Evolutionary conservation across 2,797 vertebrate species (phyloP).

Genomic region (Picus viridis): DNA sequence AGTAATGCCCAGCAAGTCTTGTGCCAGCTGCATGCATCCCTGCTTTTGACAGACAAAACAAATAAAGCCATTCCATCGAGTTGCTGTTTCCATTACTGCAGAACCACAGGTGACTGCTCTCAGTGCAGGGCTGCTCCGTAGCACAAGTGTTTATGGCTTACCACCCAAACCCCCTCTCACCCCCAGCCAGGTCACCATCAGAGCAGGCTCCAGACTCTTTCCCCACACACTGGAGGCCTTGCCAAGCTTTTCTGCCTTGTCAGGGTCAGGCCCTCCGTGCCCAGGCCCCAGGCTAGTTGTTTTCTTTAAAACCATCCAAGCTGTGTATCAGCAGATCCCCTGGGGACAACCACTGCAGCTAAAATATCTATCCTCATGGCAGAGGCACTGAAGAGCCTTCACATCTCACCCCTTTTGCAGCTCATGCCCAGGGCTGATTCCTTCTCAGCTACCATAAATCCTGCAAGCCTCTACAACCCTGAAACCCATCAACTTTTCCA

Average conservation of each 20-base stretch:
- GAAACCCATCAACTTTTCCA: not conserved
- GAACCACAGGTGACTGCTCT: not conserved
- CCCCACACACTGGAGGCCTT: not conserved
- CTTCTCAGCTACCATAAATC: not conserved
- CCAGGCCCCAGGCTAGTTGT: not conserved
- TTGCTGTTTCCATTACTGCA: not conserved
- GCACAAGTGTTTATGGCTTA: rapidly evolving
- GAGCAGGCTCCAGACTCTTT: not conserved
- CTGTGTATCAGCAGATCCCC: not conserved
- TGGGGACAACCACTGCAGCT: no score
- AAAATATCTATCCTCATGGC: not conserved
- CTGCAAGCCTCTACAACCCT: not conserved
- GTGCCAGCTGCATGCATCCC: constrained; percentile 49
- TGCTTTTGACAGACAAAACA: constrained; percentile 11
- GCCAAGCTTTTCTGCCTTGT: not conserved
- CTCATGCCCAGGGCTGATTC: not conserved
- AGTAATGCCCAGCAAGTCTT: not conserved
- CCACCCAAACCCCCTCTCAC: not conserved
- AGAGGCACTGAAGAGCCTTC: not conserved
- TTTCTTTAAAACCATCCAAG: not conserved
- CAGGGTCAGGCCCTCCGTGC: not conserved
- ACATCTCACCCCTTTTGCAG: not conserved
- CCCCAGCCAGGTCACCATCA: not conserved
- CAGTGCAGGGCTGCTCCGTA: not conserved
- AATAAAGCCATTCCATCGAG: constrained; percentile 46